Evolutionary conservation across 2,797 vertebrate genomes (phyloP), one percentile per base, ranked within the genome.

Genomic region (Triplophysa yarkandensis): DNA sequence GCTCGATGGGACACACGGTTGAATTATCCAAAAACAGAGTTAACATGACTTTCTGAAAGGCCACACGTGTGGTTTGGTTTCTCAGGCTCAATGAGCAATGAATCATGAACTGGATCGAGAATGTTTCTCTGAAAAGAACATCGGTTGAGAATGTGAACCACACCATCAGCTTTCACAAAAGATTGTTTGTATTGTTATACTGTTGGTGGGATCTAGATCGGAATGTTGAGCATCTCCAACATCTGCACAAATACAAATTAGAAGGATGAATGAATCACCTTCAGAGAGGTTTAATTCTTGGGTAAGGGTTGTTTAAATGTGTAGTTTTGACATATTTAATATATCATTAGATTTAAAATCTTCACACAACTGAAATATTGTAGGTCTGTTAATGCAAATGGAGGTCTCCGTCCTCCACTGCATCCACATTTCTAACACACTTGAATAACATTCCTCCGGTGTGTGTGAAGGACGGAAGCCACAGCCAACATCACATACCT

Each of bases 71-170:
- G 87, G 85, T 86, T 86, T 87, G 85, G 86, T 89, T 88, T 88
- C 88, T 90, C 83, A 89, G 85, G 89, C 87, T 86, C 88, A 89
- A 86, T 90, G 88, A 88, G 83, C 83, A 80, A 78, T 85, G 83
- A 91, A 85, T 89, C 88, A 86, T 61, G 78, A 86, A 85, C 81
- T 81, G 78, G 78, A 84, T 73, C 0, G 83, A 81, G 85, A 80
- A 85, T 83, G 36, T 57, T 81, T 64, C 60, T 68, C 74, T 19
- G 34, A 57, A 19, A 19, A 19, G 10, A 41, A 64, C 46, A 58
- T 72, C 32, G 21, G 4, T 28, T 79, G 13, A 68, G 41, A 52
- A 25, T n/a, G 19, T 21, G 17, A 21, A 32, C 48, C 48, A 28
- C 44, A 48, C 8, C 34, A 27, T 54, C 36, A 52, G 44, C 11